Evolutionary conservation across 2,888 invertebrate genomes (phyloP), one percentile per base, ranked within the genome.

Genomic region (Onthophagus sagittarius): DNA sequence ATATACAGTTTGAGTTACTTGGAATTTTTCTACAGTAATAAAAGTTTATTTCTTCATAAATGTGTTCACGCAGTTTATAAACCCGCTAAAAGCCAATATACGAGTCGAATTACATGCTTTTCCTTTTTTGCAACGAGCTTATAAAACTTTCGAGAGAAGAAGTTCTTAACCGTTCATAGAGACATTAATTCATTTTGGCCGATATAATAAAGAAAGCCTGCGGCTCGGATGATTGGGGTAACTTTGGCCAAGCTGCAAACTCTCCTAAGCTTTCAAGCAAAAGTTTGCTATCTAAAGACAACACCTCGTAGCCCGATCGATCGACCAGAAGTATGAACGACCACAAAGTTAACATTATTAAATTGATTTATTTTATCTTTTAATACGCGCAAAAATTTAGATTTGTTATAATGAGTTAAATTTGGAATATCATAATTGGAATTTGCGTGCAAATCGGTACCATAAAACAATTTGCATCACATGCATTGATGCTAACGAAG

Each of bases 131-230:
- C 39, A 53, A 53, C 39, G 39, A 53, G 39, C 39, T 53, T 53
- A 53, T 53, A 53, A 53, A 53, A 53, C 39, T 53, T 23, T 53
- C 39, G 39, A 7, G 39, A 11, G 67, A 2, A 15, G 67, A 67
- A 67, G 31, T 67, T 67, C 67, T 23, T 15, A 32, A 67, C 67
- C 64, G 70, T 70, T 73, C 70, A 73, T 73, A 73, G 70, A 73
- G 70, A 70, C 71, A 70, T 73, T 73, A 73, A 73, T 71, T 73
- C 73, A 73, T 73, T 73, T 70, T 53, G 71, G 73, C 70, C 63
- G 71, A 73, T 73, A 73, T 73, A 73, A 73, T 67, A 67, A 70
- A 64, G 71, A 64, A 73, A 70, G 73, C 67, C 31, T 14, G 14
- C 63, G 15, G 63, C 15, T 63, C 63, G n/a, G 63, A 63, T 63